Base-by-base conservation (phyloP, 2,888 invertebrate species). In the Pristionchus maxplancki region DNA sequence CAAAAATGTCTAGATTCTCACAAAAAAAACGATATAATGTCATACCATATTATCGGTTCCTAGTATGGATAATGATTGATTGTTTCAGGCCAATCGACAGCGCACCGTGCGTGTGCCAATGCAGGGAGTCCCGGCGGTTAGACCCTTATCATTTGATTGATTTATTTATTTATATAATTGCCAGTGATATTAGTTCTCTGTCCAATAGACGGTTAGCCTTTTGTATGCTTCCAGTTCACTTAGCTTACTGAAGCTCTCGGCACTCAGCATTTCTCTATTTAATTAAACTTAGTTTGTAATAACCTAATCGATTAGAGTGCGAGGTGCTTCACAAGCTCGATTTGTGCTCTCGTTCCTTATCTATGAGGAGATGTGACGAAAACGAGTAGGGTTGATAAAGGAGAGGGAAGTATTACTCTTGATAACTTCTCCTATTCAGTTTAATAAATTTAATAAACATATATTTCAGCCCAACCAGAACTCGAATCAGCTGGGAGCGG, bases 401-500 rank as follows among this genome's bases (percentile, higher is more conserved):
- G n/a, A n/a, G 13, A 17, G 40, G 78, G 24, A 44, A 11, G 4
- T 31, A 28, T 78, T 15, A 31, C n/a, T 50, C 13, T 48, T 5
- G 50, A 20, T 20, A n/a, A 15, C 37, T 34, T 67, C 11, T 67
- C n/a, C 11, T 17, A 67, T 67, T 67, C n/a, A 17, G 9, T n/a
- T 44, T 28, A 48, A 8, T 28, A 1, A 37, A 82, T 28, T 58
- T 48, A 40, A n/a, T 81, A 20, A 6, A 31, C n/a, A 40, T 48
- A 17, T 50, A 53, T 83, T 83, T 4, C 84, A 85, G 85, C 50
- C 48, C 50, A 74, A 71, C 64, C 64, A 64, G 20, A 84, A 84
- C 17, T 82, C 88, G 81, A 88, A 78, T 40, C 89, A 88, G 84
- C 86, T 90, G 31, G 89, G 89, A n/a, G 90, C 78, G 17, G 89